Evolutionary conservation across 2,888 invertebrate genomes (phyloP).

Genomic region (Eupithecia centaureata): DNA sequence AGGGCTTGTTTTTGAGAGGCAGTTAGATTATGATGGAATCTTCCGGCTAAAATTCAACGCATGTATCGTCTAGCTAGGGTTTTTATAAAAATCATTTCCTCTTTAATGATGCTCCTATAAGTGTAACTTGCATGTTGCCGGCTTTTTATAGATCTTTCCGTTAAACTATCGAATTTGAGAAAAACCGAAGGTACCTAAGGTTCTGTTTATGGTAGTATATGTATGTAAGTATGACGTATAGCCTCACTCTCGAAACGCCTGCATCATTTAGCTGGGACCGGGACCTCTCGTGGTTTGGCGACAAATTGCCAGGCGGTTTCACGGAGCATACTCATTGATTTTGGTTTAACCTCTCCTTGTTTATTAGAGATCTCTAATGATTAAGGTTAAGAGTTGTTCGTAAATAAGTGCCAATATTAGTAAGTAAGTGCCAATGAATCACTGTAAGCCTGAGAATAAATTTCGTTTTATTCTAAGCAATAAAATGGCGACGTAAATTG

Average conservation of each 20-base stretch:
- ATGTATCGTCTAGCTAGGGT: not conserved
- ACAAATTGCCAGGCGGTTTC: conserved; percentile 35
- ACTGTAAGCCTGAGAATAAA: not conserved
- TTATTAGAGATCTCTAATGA: not conserved
- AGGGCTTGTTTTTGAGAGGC: not conserved
- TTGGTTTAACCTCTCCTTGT: conserved; percentile 6
- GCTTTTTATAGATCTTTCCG: too few species aligned
- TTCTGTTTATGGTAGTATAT: too few species aligned
- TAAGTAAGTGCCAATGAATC: not conserved
- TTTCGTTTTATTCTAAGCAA: not conserved
- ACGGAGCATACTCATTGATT: conserved; percentile 24
- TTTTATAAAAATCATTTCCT: not conserved
- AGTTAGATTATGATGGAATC: not conserved
- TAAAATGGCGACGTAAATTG: not conserved
- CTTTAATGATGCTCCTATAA: too few species aligned
- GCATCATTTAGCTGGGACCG: conserved; percentile 56
- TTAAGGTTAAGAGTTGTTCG: not conserved
- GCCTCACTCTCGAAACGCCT: conserved; percentile 60
- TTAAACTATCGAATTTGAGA: too few species aligned
- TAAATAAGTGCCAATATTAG: not conserved
- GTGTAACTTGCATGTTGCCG: too few species aligned
- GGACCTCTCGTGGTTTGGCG: conserved; percentile 49
- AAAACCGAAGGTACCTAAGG: too few species aligned
- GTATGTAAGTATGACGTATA: conserved; percentile 59
- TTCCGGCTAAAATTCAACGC: not conserved